Evolutionary conservation across 1,140 invertebrate genomes (phyloP).

Genomic region (Bombus pyrosoma): DNA sequence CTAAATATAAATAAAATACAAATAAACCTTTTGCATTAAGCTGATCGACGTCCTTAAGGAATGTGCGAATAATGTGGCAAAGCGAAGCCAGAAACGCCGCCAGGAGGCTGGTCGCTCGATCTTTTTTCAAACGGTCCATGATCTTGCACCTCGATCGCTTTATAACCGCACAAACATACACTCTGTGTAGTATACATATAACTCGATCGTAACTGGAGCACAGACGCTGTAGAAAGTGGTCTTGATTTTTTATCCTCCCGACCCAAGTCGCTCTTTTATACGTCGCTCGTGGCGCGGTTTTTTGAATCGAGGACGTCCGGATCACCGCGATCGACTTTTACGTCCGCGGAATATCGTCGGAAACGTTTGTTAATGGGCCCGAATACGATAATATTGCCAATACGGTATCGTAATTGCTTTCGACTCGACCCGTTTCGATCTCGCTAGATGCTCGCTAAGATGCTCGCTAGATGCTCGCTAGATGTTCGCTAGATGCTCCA

Average conservation of each 20-base stretch:
- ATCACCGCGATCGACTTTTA: constrained; percentile 1
- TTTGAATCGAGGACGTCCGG: constrained; percentile 23
- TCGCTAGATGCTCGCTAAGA: too few relatives aligned
- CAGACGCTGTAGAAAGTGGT: constrained; percentile 61
- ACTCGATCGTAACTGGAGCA: constrained; percentile 48
- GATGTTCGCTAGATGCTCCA: too few relatives aligned
- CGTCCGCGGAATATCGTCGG: neutral
- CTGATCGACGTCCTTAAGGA: too few relatives aligned
- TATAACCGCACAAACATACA: constrained; percentile 31
- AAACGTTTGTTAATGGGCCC: too few relatives aligned
- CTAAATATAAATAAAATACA: too few relatives aligned
- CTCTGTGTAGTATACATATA: neutral
- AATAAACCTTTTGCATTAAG: too few relatives aligned
- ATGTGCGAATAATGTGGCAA: too few relatives aligned
- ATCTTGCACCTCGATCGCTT: constrained; percentile 45
- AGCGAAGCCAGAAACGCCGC: too few relatives aligned
- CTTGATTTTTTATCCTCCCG: constrained; percentile 50
- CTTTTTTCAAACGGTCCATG: neutral
- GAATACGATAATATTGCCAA: too few relatives aligned
- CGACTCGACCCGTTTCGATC: too few relatives aligned
- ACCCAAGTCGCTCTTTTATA: constrained; percentile 1
- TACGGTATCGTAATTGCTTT: too few relatives aligned
- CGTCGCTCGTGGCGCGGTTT: constrained; percentile 17
- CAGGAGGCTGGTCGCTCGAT: neutral
- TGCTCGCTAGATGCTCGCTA: too few relatives aligned